These are phyloP conservation scores for Epinephelus fuscoguttatus DNA, from an alignment of 2,113 vertebrate genomes.

Conservation along the genomic window DNA sequence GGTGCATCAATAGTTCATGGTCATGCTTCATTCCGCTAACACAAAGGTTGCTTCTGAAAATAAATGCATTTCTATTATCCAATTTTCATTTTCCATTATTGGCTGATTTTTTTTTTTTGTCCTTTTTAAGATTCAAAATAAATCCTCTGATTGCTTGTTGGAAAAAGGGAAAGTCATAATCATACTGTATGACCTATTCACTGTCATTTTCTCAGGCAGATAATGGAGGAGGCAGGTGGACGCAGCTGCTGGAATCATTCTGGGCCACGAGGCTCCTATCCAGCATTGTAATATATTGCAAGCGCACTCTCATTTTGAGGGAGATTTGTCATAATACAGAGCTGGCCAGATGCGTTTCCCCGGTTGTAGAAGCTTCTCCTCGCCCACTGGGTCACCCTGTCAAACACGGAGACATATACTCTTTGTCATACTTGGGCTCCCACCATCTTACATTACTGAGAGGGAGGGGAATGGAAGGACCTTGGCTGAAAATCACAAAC, in stretches of 20 bases:
- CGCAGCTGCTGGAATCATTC: slow-evolving; percentile 67
- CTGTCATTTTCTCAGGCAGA: slow-evolving; percentile 52
- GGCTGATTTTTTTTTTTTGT: background rate
- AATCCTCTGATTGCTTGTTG: background rate
- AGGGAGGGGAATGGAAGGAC: slow-evolving; percentile 26
- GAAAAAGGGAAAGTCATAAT: slow-evolving; percentile 2
- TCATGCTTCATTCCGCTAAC: background rate
- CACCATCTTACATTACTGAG: slow-evolving; percentile 51
- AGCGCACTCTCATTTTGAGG: slow-evolving; percentile 73
- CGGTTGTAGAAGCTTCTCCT: slow-evolving; percentile 63
- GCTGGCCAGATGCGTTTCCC: slow-evolving; percentile 66
- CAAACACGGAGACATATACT: slow-evolving; percentile 67
- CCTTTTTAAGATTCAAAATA: background rate
- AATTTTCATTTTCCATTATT: background rate
- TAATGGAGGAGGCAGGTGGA: slow-evolving; percentile 62
- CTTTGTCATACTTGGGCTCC: slow-evolving; percentile 67
- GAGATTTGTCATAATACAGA: slow-evolving; percentile 81
- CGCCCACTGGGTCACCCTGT: slow-evolving; percentile 78
- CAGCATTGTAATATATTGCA: slow-evolving; percentile 71
- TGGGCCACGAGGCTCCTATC: slow-evolving; percentile 56
- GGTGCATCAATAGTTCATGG: background rate
- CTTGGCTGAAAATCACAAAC: slow-evolving; percentile 60
- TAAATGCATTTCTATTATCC: background rate
- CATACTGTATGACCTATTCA: slow-evolving; percentile 16
- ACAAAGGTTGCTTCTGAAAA: background rate